These are phyloP conservation scores for Tachina fera DNA, from an alignment of 2,888 invertebrate species.

Conservation along the genomic window DNA sequence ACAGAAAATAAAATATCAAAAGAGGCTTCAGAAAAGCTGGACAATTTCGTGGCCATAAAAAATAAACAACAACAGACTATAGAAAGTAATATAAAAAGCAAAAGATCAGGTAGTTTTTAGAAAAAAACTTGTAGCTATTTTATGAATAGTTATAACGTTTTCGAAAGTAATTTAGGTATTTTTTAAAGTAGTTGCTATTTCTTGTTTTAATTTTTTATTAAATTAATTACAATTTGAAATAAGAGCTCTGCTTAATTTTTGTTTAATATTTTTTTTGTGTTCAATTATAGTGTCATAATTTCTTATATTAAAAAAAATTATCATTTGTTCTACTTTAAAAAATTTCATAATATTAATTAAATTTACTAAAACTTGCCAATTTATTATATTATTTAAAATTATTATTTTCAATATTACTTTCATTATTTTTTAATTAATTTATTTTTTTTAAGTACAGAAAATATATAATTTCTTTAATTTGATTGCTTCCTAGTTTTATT, in stretches of 20 bases:
- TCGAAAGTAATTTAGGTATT: neutral
- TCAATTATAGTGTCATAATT: neutral
- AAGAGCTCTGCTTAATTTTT: neutral
- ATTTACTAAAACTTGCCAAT: neutral
- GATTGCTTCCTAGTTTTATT: too few relatives aligned
- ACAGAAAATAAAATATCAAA: neutral
- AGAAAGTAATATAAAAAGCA: neutral
- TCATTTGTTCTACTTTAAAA: too few relatives aligned
- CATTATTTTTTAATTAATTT: neutral
- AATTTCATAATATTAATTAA: too few relatives aligned
- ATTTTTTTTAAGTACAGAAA: too few relatives aligned
- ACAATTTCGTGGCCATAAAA: neutral
- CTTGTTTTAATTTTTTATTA: slow-evolving; percentile 13
- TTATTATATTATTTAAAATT: neutral
- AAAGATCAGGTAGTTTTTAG: slow-evolving; percentile 14
- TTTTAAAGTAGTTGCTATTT: neutral
- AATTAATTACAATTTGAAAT: slow-evolving; percentile 14
- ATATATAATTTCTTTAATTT: too few relatives aligned
- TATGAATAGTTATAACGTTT: neutral
- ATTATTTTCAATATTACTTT: neutral
- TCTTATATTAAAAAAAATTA: neutral
- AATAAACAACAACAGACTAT: neutral
- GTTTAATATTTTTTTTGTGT: neutral
- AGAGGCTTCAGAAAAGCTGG: neutral
- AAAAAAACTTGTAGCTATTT: neutral